Base-by-base conservation (phyloP, 2,888 invertebrate species). In the Heliconius ismenius region DNA sequence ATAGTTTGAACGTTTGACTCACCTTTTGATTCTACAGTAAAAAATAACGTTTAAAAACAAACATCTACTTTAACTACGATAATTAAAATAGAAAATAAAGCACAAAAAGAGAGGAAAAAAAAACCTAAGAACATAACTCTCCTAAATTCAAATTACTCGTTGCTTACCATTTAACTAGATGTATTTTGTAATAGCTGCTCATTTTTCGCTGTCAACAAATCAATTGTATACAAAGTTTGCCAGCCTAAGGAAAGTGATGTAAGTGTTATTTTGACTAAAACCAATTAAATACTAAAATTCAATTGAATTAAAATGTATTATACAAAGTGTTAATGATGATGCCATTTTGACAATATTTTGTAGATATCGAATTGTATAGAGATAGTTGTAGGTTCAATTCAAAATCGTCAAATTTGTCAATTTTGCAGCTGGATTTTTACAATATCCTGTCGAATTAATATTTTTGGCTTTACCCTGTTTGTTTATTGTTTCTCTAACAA, bases 131-230 rank as follows among this genome's bases (percentile, higher is more conserved):
- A 28, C 15, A 36, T 36, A 18, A 49, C 9, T 36, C 39, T 7
- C 13, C 9, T 9, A 39, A 67, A 24, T 67, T 67, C 24, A 9
- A 43, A 24, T 39, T 43, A 43, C 39, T 43, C 15, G 67, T 67
- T 39, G 18, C 67, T 67, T 43, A 39, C 39, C 13, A 32, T 26
- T 70, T 28, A 54, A 54, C 54, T 63, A 43, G 39, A 67, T 67
- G 62, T 43, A 64, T 76, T 78, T 73, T 75, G 76, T 75, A 78
- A 78, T 78, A 70, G 60, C 36, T 36, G 75, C 60, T 28, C 26
- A 78, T 81, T 79, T 77, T 79, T 79, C 76, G 74, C 64, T 32
- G 74, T 43, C 67, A n/a, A 69, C 64, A 58, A 36, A 76, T 74
- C 76, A 80, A 77, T 79, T 73, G 54, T 49, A 18, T 76, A 69